Conservation (phyloP, 2,888 invertebrate genomes). For the Tuberolachnus salignus region DNA sequence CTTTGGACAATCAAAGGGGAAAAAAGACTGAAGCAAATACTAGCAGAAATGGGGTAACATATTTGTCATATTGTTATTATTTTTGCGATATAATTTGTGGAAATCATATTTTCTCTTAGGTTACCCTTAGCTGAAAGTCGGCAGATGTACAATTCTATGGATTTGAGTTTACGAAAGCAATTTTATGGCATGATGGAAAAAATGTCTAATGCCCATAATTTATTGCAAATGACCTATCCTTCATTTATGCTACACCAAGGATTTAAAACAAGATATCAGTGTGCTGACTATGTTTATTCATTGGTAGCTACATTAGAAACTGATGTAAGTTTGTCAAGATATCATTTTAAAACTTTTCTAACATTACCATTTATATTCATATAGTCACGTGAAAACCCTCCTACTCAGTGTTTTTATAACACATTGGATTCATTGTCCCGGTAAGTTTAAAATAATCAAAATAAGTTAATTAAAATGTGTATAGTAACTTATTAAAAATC, state of each 20-base stretch:
- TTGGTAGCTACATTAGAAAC: conserved; percentile 80
- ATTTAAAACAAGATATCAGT: conserved; percentile 79
- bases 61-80: too few relatives aligned
- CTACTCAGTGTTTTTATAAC: conserved; percentile 74
- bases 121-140: conserved; percentile 85
- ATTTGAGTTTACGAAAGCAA: conserved; percentile 77
- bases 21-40: conserved; percentile 77
- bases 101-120: conserved; percentile 62
- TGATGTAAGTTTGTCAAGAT: conserved; percentile 64
- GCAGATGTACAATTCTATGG: conserved; percentile 88
- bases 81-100: too few relatives aligned
- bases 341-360: not conserved
- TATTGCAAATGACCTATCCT: conserved; percentile 75
- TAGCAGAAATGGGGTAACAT: conserved; percentile 87
- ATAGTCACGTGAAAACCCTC: conserved; percentile 68
- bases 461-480: not conserved
- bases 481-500: not conserved
- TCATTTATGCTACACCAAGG: conserved; percentile 83
- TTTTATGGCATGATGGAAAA: conserved; percentile 75
- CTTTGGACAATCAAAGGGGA: conserved; percentile 88
- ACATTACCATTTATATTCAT: conserved; percentile 53
- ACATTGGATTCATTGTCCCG: conserved; percentile 73
- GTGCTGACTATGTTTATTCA: conserved; percentile 82
- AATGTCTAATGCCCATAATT: conserved; percentile 70
- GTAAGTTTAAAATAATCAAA: conserved; percentile 60